phyloP scores from a whole-genome alignment of 92 coral and sea anemone genomes.

The Umimayanthus kanabou region DNA sequence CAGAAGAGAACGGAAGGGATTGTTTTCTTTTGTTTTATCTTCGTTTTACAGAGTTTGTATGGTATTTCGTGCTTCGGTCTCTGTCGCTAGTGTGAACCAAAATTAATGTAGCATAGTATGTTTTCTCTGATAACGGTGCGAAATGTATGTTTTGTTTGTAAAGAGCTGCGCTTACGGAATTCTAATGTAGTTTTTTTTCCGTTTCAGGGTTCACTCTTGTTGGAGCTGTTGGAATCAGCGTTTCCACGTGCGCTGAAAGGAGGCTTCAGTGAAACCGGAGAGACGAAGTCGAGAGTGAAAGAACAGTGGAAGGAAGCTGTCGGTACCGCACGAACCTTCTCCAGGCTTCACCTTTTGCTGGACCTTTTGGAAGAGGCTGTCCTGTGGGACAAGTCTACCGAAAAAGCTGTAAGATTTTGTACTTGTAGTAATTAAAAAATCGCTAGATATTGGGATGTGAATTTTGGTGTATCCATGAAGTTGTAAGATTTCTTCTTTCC shows the following conservation, averaged over 20 bases:
- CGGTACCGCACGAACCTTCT: conserved; percentile 63
- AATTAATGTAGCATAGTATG: too few species aligned
- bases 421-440: neutral
- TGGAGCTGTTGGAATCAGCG: conserved; percentile 61
- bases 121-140: too few species aligned
- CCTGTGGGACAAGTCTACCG: conserved; percentile 81
- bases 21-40: too few species aligned
- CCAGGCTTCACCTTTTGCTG: conserved; percentile 81
- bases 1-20: too few species aligned
- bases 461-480: neutral
- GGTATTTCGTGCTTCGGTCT: too few species aligned
- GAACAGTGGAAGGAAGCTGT: conserved; percentile 73
- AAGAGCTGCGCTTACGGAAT: neutral
- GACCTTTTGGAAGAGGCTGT: conserved; percentile 77
- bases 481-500: neutral
- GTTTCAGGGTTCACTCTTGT: conserved; percentile 48
- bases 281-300: conserved; percentile 35
- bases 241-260: conserved; percentile 63
- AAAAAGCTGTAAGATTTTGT: conserved; percentile 67
- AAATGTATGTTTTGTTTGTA: too few species aligned
- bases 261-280: conserved; percentile 42
- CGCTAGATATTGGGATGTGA: neutral
- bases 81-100: too few species aligned
- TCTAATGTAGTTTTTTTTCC: neutral
- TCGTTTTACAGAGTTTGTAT: too few species aligned